Percentiles rank a stretch among this genome's conserved stretches.
Conservation (phyloP, 2,797 vertebrate genomes). For the Bovichtus variegatus region DNA sequence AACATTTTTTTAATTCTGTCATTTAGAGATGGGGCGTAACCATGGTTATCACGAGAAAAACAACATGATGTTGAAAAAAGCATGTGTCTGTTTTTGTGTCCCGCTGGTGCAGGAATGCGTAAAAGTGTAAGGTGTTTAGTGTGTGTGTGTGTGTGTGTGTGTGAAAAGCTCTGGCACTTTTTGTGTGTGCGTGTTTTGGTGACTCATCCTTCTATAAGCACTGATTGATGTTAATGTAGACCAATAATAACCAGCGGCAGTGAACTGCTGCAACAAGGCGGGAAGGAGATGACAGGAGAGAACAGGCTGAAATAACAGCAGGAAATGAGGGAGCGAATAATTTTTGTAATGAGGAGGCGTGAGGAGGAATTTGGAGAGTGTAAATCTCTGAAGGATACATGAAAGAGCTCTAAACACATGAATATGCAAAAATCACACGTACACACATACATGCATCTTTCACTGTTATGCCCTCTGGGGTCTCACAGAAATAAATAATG, state of each 20-base stretch:
- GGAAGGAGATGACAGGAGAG: conserved; percentile 42
- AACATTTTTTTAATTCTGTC: conserved; percentile 57
- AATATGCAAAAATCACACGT: conserved; percentile 57
- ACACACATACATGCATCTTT: conserved; percentile 27
- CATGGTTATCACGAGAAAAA: conserved; percentile 65
- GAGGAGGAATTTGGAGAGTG: conserved; percentile 34
- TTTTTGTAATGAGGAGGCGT: conserved; percentile 64
- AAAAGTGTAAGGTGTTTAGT: conserved; percentile 16
- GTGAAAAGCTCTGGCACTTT: conserved; percentile 2
- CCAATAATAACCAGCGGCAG: conserved; percentile 53
- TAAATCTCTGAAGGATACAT: conserved; percentile 58
- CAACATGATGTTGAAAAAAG: conserved; percentile 29
- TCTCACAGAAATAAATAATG: conserved; percentile 34
- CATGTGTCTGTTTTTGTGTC: conserved; percentile 24
- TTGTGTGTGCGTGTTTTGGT: conserved; percentile 43
- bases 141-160: conserved; percentile 7
- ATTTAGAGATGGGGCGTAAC: conserved; percentile 59
- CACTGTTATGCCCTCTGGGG: conserved; percentile 30
- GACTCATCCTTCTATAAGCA: conserved; percentile 63
- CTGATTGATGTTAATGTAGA: conserved; percentile 56
- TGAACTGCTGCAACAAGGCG: conserved; percentile 31
- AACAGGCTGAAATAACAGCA: conserved; percentile 23
- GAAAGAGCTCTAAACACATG: conserved; percentile 58
- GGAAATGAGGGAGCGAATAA: conserved; percentile 29
- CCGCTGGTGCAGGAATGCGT: background rate